A percentile compares a stretch with the other conserved stretches of the same genome.
phyloP scores from a whole-genome alignment of 2,113 vertebrate genomes.

The Plestiodon gilberti region DNA sequence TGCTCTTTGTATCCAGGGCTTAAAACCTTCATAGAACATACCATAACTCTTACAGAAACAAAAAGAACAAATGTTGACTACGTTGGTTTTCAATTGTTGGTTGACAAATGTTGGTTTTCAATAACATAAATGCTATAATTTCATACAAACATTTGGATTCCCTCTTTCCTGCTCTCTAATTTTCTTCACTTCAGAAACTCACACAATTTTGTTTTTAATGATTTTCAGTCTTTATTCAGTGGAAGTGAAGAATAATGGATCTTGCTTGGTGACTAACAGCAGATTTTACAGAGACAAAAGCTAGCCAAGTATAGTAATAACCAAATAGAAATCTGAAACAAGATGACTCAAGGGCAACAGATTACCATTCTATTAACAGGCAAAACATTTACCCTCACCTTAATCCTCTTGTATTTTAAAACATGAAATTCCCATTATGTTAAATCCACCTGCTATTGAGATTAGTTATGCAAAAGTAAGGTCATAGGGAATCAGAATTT shows the following conservation, averaged over 20 bases:
- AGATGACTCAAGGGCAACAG: neutral
- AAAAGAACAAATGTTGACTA: neutral
- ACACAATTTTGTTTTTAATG: neutral
- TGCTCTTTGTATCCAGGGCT: neutral
- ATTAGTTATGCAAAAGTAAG: neutral
- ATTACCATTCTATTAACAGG: neutral
- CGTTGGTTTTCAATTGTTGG: too few species aligned
- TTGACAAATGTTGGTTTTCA: too few species aligned
- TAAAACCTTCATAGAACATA: neutral
- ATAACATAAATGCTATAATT: too few species aligned
- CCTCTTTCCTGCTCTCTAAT: too few species aligned
- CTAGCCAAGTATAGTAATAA: conserved; percentile 31
- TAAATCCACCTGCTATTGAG: neutral
- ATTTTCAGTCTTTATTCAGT: neutral
- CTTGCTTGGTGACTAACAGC: neutral
- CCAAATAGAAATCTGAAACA: neutral
- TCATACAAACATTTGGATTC: too few species aligned
- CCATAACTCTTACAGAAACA: neutral
- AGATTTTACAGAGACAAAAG: conserved; percentile 13
- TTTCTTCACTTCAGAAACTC: neutral
- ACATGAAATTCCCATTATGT: neutral
- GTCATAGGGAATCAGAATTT: neutral
- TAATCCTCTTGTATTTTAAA: neutral
- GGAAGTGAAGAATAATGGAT: neutral
- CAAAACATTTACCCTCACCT: neutral